Evolutionary conservation across 1,140 invertebrate genomes (phyloP).

Genomic region (Drosophila pseudoananassae): DNA sequence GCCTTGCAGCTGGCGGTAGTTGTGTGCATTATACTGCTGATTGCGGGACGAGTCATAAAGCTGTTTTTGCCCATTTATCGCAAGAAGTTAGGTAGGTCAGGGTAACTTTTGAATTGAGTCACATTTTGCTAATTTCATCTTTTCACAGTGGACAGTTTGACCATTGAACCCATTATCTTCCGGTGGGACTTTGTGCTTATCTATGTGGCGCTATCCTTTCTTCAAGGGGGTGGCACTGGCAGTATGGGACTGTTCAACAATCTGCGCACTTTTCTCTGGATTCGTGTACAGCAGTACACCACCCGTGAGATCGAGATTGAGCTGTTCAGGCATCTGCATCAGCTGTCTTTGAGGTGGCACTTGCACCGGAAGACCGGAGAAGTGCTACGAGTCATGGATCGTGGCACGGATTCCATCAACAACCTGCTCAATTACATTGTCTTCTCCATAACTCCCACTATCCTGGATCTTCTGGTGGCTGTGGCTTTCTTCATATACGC

Average conservation of each 20-base stretch:
- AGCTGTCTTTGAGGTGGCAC: slow-evolving; percentile 95
- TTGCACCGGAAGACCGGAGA: slow-evolving; percentile 97
- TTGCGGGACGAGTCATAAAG: slow-evolving; percentile 94
- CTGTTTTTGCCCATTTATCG: slow-evolving; percentile 97
- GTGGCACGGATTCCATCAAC: slow-evolving; percentile 97
- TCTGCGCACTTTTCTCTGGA: slow-evolving; percentile 96
- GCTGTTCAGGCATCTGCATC: slow-evolving; percentile 94
- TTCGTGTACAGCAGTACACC: slow-evolving; percentile 97
- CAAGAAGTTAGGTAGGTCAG: slow-evolving; percentile 90
- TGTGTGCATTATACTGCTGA: slow-evolving; percentile 91
- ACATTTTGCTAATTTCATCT: slow-evolving; percentile 38
- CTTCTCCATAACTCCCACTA: slow-evolving; percentile 95
- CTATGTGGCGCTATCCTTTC: slow-evolving; percentile 94
- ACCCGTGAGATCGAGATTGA: slow-evolving; percentile 95
- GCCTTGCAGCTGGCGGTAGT: slow-evolving; percentile 93
- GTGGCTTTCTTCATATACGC: slow-evolving; percentile 93
- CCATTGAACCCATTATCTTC: slow-evolving; percentile 86
- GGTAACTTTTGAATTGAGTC: slow-evolving; percentile 1
- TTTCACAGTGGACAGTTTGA: slow-evolving; percentile 90
- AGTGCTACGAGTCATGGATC: slow-evolving; percentile 96
- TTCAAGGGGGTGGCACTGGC: slow-evolving; percentile 96
- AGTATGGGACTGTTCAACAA: slow-evolving; percentile 97
- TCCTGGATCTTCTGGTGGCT: slow-evolving; percentile 96
- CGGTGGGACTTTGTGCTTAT: slow-evolving; percentile 95
- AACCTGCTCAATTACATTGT: slow-evolving; percentile 95